phyloP scores from a whole-genome alignment of 2,113 vertebrate genomes.

The Centropristis striata region DNA sequence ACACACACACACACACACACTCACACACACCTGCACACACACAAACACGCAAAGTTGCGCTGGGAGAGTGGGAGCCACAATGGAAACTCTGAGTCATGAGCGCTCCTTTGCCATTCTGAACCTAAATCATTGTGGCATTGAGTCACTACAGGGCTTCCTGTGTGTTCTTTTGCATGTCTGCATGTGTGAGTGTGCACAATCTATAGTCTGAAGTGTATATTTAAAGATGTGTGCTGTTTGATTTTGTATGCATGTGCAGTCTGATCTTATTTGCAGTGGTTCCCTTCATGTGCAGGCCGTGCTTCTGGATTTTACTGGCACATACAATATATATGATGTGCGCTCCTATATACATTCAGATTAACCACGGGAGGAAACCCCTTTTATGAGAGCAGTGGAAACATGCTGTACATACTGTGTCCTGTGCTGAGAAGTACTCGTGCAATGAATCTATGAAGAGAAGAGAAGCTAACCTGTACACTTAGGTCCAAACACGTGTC shows the following conservation, averaged over 20 bases:
- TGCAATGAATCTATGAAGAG: conserved; percentile 11
- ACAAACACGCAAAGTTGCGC: conserved; percentile 52
- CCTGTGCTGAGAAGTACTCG: conserved; percentile 18
- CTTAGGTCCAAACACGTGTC: conserved; percentile 45
- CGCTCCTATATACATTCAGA: not conserved
- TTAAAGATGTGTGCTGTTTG: conserved; percentile 20
- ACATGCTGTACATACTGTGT: conserved; percentile 18
- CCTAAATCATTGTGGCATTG: conserved; percentile 83
- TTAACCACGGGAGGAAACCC: conserved; percentile 49
- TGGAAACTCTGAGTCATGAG: conserved; percentile 85
- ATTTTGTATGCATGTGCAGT: conserved; percentile 6
- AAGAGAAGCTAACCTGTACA: conserved; percentile 32
- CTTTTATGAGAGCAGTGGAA: conserved; percentile 47
- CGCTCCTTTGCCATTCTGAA: conserved; percentile 78
- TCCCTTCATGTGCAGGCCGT: not conserved
- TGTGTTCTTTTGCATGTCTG: conserved; percentile 70
- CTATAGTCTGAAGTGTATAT: conserved; percentile 12
- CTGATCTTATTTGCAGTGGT: conserved; percentile 22
- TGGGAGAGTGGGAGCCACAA: conserved; percentile 76
- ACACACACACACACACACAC: conserved; percentile 47
- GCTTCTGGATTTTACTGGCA: not conserved
- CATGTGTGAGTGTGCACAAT: conserved; percentile 47
- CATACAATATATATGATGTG: not conserved
- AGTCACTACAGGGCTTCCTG: conserved; percentile 83
- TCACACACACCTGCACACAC: conserved; percentile 50